Evolutionary conservation across 2,797 vertebrate species (phyloP), one percentile per base, ranked within the genome.

Genomic region (Melanotaenia parkinsoni): DNA sequence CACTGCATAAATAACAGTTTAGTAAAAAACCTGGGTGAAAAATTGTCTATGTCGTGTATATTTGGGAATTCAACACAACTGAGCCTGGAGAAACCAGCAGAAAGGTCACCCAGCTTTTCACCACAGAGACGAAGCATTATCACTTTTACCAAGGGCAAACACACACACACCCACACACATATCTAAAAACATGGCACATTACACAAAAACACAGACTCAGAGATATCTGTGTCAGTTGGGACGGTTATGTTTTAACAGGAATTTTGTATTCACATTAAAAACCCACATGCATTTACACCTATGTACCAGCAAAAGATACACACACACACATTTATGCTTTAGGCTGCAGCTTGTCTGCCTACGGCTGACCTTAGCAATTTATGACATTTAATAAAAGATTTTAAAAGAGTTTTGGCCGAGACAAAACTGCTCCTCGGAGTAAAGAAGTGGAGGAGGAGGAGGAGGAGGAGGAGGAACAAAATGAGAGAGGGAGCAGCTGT

Each of bases 311-410:
- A 56, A n/a, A 57, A 24, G 50, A 51, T 22, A 5, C 26, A 61
- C 50, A 67, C 64, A 65, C n/a, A 56, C 40, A 53, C 12, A 58
- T 24, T 63, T 14, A 24, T 5, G 5, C 11, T 11, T 11, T 50
- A 79, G 60, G 65, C 83, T 63, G 73, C 70, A 71, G 81, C 74
- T 58, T 40, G 43, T 69, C 63, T 79, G 70, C 82, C 82, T 84
- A 77, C 1, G 40, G 85, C 83, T 82, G 87, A 91, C 88, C 85
- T 83, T 62, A 90, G 89, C 89, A 91, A 89, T 91, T 88, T 88
- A 89, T 88, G 83, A 86, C 89, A 86, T 91, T 90, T 87, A 91
- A 91, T 91, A 93, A 90, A 90, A 86, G 80, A 87, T 83, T 88
- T 88, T 86, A 83, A 85, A 83, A 76, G 81, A 80, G 72, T 83